A percentile compares a stretch with the other conserved stretches of the same genome.
These are phyloP conservation scores for Gavia stellata DNA, from an alignment of 2,113 vertebrate species.

Conservation along the genomic window DNA sequence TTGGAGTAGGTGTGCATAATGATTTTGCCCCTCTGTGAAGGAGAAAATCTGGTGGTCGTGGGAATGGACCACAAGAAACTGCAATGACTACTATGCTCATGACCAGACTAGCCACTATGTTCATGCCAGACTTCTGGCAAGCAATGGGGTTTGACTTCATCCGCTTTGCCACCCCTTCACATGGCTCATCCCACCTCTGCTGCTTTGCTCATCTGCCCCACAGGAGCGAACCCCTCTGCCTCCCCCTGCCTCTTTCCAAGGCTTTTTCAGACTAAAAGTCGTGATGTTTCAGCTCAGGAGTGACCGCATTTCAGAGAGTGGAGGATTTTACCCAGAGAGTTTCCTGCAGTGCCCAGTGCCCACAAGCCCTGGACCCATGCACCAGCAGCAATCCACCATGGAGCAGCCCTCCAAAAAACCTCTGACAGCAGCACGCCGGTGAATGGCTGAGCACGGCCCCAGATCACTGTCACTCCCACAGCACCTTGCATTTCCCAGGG, in stretches of 20 bases:
- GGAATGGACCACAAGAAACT: neutral
- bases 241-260: neutral
- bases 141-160: neutral
- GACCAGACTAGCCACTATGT: neutral
- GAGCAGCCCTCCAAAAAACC: neutral
- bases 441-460: neutral
- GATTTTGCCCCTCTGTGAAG: neutral
- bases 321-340: too few species aligned
- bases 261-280: rapidly evolving
- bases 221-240: neutral
- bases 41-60: neutral
- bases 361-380: neutral
- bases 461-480: neutral
- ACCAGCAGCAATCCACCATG: neutral
- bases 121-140: neutral
- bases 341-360: neutral
- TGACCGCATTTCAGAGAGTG: neutral
- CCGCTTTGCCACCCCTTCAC: neutral
- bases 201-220: neutral
- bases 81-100: neutral
- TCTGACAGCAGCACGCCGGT: neutral
- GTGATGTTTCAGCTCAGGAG: neutral
- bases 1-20: too few species aligned
- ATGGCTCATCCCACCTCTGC: neutral
- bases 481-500: neutral